Percentiles rank a stretch among this genome's conserved stretches.
Conservation (phyloP, 2,797 vertebrate genomes). For the Chrysocyon brachyurus region DNA sequence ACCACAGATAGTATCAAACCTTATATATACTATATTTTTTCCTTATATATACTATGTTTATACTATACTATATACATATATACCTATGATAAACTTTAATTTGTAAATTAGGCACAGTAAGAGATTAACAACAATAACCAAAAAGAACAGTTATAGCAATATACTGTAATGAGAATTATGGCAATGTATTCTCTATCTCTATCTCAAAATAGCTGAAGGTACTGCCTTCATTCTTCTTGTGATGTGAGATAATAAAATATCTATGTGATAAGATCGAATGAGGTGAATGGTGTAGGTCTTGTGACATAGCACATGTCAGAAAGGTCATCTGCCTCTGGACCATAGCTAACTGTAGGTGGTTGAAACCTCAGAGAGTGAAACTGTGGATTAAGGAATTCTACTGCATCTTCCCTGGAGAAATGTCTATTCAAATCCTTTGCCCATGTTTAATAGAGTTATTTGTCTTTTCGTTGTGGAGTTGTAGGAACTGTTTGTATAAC, state of each 20-base stretch:
- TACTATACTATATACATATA: neutral
- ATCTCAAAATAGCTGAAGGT: neutral
- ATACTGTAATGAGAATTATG: neutral
- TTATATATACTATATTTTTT: neutral
- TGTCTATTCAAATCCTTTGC: neutral
- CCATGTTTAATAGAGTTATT: neutral
- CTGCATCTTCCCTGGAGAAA: neutral
- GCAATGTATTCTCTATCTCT: neutral
- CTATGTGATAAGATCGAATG: neutral
- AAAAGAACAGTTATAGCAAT: neutral
- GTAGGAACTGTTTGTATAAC: neutral
- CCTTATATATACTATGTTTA: neutral
- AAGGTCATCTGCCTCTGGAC: neutral
- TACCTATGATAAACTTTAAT: neutral
- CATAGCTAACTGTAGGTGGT: neutral
- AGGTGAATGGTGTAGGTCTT: neutral
- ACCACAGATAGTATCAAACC: neutral
- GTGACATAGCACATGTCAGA: neutral
- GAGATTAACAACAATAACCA: neutral
- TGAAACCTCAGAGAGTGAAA: neutral
- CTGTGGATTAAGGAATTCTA: neutral
- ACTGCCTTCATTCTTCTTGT: neutral
- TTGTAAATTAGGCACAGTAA: neutral
- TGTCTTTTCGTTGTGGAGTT: slow-evolving; percentile 1
- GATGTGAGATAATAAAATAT: neutral